Base-by-base conservation (phyloP, 2,113 vertebrate genomes). In the Salvelinus sp. region DNA sequence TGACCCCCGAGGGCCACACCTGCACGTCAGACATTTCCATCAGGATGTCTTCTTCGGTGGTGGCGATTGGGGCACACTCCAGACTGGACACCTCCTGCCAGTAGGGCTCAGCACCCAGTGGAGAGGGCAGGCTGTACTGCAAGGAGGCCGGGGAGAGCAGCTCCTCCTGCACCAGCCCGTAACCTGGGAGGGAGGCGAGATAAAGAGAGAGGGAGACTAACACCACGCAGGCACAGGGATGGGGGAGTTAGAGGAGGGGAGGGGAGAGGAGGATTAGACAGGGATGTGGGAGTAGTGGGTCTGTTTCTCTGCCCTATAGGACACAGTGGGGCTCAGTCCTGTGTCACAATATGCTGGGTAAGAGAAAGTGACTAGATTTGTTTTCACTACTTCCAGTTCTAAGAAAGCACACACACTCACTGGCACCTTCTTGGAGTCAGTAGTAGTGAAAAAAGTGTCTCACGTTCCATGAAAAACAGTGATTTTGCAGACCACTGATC, bases 21-120 rank as follows among this genome's bases (percentile, higher is more conserved):
- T 98, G 96, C 82, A 98, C 94, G 70, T 98, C 98, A 1, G 97
- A 98, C 94, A 98, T 95, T 93, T 99, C 98, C 95, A 98, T 92
- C 86, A 98, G 90, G 73, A 96, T 93, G 67, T 99, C 96, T 91
- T 97, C 96, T 89, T 99, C 98, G 0, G 95, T 96, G 93, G 96
- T 93, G 78, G 96, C 97, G 83, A 98, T 95, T 69, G 97, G 96
- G 30, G 96, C 96, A 28, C 96, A 94, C 64, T 98, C 96, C 76
- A 97, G 93, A 91, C 96, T 95, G 77, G 96, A 95, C 87, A 98
- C 97, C 88, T 99, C 98, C 88, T 94, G 97, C 98, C 97, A 99
- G 92, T 96, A 98, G 86, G 95, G 96, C 92, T 99, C 98, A 48
- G 90, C 91, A n/a, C 94, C 93, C 88, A 98, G 94, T 0, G 97